Base-by-base conservation (phyloP, 2,888 invertebrate species). In the Scrobipalpa atriplicella region DNA sequence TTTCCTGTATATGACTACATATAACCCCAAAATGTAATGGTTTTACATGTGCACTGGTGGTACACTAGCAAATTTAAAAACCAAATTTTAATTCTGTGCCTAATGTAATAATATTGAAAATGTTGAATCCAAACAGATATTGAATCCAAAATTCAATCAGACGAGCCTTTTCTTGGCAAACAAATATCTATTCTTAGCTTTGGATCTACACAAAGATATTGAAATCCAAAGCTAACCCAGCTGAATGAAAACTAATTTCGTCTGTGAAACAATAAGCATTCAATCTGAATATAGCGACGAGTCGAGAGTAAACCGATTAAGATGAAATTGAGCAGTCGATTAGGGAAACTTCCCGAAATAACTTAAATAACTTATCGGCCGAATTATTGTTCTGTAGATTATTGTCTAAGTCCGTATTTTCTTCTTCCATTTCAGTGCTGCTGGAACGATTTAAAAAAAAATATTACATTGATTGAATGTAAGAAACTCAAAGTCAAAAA, bases 221-320 rank as follows among this genome's bases (percentile, higher is more conserved):
- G 47, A 47, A 47, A 47, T 47, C 47, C 21, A 21, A 54, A 38
- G 38, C 36, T 18, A 41, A 61, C 11, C 18, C 13, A 51, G 52
- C 36, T 43, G 52, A 36, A 52, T 61, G 13, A 29, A 58, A 66
- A 63, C 66, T 63, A 66, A 54, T 66, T 65, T 43, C 13, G 72
- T 77, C 73, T 79, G 78, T 72, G 77, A 76, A 79, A 63, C 73
- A 74, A 74, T 65, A 54, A 56, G 66, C 68, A 69, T 60, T 16
- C 39, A 43, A 71, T 71, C 76, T 72, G 16, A 43, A 62, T n/a
- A n/a, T 16, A 41, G 60, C 29, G n/a, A 13, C 13, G 39, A 43
- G 18, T 72, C 73, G 69, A 47, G 71, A 78, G 78, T 75, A 78
- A 79, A 78, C 74, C 75, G 77, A 80, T 81, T 80, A 77, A 70